Percentiles rank a stretch among this genome's conserved stretches.
These are phyloP conservation scores for Sigmodon hispidus DNA, from an alignment of 2,113 vertebrate species.

Conservation along the genomic window DNA sequence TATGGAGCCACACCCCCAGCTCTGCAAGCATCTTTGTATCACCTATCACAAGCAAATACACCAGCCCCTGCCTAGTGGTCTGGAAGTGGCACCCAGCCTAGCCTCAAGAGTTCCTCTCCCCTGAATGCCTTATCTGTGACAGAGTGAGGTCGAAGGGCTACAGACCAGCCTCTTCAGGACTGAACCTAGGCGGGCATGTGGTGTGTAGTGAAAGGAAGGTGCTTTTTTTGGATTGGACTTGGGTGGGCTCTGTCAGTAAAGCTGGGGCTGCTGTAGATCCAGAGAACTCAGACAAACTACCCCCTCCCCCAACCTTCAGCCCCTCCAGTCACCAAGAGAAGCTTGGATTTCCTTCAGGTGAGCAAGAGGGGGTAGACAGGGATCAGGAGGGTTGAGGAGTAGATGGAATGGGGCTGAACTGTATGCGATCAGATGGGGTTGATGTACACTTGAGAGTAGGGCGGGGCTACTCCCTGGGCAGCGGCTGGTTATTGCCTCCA, in stretches of 20 bases:
- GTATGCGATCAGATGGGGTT: neutral
- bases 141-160: neutral
- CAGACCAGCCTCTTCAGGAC: neutral
- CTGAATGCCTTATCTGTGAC: neutral
- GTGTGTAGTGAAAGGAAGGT: neutral
- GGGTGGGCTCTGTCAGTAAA: neutral
- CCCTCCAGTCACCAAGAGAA: neutral
- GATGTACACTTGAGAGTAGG: neutral
- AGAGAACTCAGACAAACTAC: neutral
- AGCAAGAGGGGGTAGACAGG: neutral
- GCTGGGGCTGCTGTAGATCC: neutral
- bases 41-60: neutral
- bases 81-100: neutral
- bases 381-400: neutral
- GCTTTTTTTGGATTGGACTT: neutral
- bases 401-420: neutral
- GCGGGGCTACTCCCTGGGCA: neutral
- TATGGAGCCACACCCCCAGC: neutral
- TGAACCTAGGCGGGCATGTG: neutral
- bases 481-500: neutral
- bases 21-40: neutral
- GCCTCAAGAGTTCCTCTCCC: neutral
- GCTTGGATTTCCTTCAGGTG: neutral
- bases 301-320: neutral
- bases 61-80: neutral